phyloP scores from a whole-genome alignment of 2,797 vertebrate species.

The Clarias fuscus region DNA sequence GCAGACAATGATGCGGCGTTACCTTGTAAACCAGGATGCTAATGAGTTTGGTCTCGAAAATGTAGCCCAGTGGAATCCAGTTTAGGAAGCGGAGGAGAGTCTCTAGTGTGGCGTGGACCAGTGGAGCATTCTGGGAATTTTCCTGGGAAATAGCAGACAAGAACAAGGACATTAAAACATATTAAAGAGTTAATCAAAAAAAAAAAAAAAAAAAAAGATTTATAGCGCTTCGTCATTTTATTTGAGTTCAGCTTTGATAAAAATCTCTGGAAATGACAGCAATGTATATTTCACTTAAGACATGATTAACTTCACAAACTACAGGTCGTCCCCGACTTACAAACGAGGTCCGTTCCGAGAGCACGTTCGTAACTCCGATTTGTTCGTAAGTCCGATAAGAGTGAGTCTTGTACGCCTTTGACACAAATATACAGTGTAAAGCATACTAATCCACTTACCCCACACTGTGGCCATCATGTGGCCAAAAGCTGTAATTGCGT shows the following conservation, averaged over 20 bases:
- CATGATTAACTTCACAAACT: too few relatives aligned
- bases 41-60: conserved; percentile 91
- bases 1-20: conserved; percentile 10
- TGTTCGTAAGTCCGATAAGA: too few relatives aligned
- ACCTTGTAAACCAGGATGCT: conserved; percentile 93
- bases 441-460: too few relatives aligned
- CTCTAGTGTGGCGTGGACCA: conserved; percentile 89
- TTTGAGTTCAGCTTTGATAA: not conserved
- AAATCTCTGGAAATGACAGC: not conserved
- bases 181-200: not conserved
- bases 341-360: too few relatives aligned
- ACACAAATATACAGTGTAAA: too few relatives aligned
- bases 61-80: conserved; percentile 92
- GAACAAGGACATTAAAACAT: not conserved
- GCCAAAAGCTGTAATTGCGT: too few relatives aligned
- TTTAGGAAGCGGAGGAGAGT: conserved; percentile 88
- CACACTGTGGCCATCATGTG: too few relatives aligned
- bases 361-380: too few relatives aligned
- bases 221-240: not conserved
- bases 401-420: too few relatives aligned
- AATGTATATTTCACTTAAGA: too few relatives aligned
- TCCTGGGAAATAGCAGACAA: conserved; percentile 69
- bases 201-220: not conserved
- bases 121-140: conserved; percentile 88
- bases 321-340: too few relatives aligned